These are phyloP conservation scores for Syndactyla subalaris DNA, from an alignment of 2,797 vertebrate genomes.

Conservation along the genomic window DNA sequence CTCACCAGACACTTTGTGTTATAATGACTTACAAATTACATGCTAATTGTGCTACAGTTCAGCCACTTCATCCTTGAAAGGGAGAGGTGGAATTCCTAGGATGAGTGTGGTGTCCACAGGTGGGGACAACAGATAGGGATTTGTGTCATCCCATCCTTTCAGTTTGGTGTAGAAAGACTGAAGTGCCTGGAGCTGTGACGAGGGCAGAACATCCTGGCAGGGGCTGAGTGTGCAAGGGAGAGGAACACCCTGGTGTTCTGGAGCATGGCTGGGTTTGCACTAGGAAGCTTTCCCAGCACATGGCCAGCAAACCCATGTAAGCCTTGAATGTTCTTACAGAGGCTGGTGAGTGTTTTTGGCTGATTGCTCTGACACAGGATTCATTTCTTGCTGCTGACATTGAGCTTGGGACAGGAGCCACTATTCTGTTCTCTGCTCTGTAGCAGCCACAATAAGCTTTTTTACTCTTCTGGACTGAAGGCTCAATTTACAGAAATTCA, in stretches of 20 bases:
- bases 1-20: conserved; percentile 70
- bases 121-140: neutral
- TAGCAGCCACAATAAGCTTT: neutral
- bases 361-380: neutral
- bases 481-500: neutral
- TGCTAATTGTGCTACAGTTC: conserved; percentile 77
- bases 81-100: conserved; percentile 48
- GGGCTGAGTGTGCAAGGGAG: neutral
- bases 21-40: conserved; percentile 79
- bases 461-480: neutral
- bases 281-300: neutral
- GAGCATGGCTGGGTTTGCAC: neutral
- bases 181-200: neutral
- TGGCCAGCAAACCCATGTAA: neutral
- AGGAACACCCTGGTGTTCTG: neutral
- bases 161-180: neutral
- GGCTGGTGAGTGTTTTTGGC: neutral
- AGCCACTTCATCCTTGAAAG: conserved; percentile 62
- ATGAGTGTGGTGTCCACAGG: conserved; percentile 9
- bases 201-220: neutral
- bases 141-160: neutral
- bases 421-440: neutral
- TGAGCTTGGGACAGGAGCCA: neutral
- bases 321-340: neutral
- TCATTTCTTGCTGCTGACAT: neutral